Conservation (phyloP, 2,113 vertebrate genomes). For the Pelvicachromis taeniatus region DNA sequence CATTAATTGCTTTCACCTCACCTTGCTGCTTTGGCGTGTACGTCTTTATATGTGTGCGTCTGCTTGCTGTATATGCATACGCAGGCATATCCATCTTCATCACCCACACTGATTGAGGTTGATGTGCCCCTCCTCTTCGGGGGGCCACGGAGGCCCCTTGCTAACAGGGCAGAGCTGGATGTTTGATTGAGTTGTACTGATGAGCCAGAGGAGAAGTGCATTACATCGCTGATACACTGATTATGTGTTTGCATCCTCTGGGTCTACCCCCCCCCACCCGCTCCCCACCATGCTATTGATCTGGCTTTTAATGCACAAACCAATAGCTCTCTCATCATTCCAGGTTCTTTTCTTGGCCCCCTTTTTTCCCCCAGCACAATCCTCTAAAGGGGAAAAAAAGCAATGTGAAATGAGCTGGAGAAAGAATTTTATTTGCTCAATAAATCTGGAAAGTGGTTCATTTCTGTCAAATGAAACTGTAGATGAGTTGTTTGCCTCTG, state of each 20-base stretch:
- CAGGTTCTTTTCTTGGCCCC: conserved; percentile 45
- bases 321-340: conserved; percentile 58
- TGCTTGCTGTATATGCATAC: neutral
- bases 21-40: neutral
- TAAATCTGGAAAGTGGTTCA: conserved; percentile 50
- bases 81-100: conserved; percentile 58
- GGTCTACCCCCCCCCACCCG: neutral
- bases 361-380: neutral
- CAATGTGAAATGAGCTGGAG: conserved; percentile 45
- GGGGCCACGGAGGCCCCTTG: conserved; percentile 21
- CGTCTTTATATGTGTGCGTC: neutral
- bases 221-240: conserved; percentile 60
- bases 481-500: conserved; percentile 41
- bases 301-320: conserved; percentile 67
- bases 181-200: conserved; percentile 71
- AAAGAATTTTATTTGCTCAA: conserved; percentile 55
- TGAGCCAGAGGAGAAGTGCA: conserved; percentile 58
- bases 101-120: conserved; percentile 63
- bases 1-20: conserved; percentile 63
- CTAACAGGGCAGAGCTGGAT: conserved; percentile 41
- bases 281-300: conserved; percentile 44
- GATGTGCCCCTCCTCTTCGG: conserved; percentile 54
- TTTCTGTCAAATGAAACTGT: conserved; percentile 55
- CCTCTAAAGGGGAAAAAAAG: neutral
- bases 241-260: conserved; percentile 59